phyloP scores from a whole-genome alignment of 2,113 vertebrate genomes.

The Apteryx owenii region DNA sequence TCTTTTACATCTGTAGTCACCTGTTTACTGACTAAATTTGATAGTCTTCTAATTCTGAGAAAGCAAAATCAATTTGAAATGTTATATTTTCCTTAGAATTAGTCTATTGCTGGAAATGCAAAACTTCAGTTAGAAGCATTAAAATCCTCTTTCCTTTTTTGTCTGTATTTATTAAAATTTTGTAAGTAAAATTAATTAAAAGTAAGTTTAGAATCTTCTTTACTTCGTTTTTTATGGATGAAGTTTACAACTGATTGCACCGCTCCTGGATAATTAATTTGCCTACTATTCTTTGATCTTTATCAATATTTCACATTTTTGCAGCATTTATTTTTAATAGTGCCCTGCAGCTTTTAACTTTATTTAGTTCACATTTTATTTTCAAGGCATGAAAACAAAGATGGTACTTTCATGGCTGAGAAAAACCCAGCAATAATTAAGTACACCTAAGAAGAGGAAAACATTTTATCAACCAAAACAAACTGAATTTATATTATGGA shows the following conservation, averaged over 20 bases:
- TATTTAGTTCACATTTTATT: slow-evolving; percentile 48
- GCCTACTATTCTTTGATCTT: slow-evolving; percentile 63
- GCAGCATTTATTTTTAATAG: slow-evolving; percentile 49
- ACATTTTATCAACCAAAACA: neutral
- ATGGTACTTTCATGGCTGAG: neutral
- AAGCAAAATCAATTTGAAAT: neutral
- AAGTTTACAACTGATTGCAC: slow-evolving; percentile 38
- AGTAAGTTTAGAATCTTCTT: slow-evolving; percentile 44
- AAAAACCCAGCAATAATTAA: neutral
- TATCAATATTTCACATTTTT: slow-evolving; percentile 55
- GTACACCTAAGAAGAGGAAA: neutral
- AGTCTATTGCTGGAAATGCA: neutral
- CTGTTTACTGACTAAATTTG: neutral
- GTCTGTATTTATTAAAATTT: slow-evolving; percentile 23
- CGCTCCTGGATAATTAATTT: slow-evolving; percentile 61
- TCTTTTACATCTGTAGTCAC: neutral
- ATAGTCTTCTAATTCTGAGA: neutral
- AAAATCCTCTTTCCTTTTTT: neutral
- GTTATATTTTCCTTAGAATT: neutral
- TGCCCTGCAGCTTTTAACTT: slow-evolving; percentile 45
- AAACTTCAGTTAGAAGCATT: neutral
- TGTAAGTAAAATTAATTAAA: slow-evolving; percentile 41
- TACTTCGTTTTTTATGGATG: neutral
- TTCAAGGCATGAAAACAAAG: slow-evolving; percentile 40
- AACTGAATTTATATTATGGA: neutral